These are phyloP conservation scores for Erythrolamprus reginae DNA, from an alignment of 2,113 vertebrate genomes.

Conservation along the genomic window DNA sequence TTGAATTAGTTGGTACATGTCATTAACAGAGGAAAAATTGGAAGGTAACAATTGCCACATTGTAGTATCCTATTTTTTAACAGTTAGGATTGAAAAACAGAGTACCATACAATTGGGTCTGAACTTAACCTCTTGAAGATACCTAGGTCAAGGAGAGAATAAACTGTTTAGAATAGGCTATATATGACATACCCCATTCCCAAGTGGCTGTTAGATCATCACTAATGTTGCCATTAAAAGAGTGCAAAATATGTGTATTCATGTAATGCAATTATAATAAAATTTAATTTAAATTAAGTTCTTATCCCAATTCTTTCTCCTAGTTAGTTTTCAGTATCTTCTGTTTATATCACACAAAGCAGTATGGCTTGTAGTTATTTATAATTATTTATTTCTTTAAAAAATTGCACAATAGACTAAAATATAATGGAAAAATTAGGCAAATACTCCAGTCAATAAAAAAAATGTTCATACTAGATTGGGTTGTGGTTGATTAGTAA, in stretches of 20 bases:
- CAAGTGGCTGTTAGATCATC: not conserved
- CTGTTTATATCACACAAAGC: not conserved
- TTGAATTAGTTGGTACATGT: not conserved
- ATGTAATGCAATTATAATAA: not conserved
- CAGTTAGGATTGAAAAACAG: not conserved
- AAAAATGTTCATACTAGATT: not conserved
- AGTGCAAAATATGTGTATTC: not conserved
- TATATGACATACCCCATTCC: not conserved
- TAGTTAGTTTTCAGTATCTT: not conserved
- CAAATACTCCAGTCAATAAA: not conserved
- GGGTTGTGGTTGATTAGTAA: not conserved
- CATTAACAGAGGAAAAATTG: not conserved
- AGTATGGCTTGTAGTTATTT: not conserved
- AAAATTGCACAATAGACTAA: not conserved
- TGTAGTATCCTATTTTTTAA: not conserved
- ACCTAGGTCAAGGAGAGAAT: not conserved
- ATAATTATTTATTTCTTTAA: not conserved
- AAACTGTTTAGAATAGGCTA: not conserved
- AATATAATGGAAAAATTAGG: not conserved
- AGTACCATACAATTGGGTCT: not conserved
- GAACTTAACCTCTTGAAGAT: not conserved
- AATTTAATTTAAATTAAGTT: not conserved
- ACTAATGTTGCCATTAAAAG: not conserved
- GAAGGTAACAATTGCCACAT: not conserved
- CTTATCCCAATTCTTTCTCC: not conserved